Percentiles rank a stretch among this genome's conserved stretches.
Conservation (phyloP, 2,888 invertebrate species). For the Lasioglossum vierecki region DNA sequence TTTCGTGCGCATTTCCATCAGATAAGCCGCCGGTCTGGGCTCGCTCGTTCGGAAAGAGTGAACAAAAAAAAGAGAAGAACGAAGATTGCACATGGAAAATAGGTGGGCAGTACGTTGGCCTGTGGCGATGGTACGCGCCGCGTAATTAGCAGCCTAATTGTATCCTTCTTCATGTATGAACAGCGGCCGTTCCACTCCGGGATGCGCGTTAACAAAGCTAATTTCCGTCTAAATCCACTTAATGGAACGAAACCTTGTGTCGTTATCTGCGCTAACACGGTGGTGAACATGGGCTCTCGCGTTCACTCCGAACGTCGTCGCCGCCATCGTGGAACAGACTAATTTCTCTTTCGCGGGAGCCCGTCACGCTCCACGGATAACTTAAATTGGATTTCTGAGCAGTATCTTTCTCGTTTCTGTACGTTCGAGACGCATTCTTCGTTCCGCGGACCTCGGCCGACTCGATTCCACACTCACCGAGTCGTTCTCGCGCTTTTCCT, state of each 20-base stretch:
- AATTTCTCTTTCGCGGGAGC: conserved; percentile 49
- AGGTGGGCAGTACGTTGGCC: conserved; percentile 53
- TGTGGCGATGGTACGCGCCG: conserved; percentile 30
- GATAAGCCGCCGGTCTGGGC: background rate
- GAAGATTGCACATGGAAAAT: conserved; percentile 39
- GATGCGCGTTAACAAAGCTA: conserved; percentile 65
- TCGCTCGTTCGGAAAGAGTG: conserved; percentile 37
- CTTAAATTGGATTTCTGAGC: conserved; percentile 34
- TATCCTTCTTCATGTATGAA: conserved; percentile 63
- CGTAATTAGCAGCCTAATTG: conserved; percentile 67
- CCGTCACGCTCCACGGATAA: conserved; percentile 30
- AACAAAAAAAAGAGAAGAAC: conserved; percentile 3
- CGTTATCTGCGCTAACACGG: conserved; percentile 52
- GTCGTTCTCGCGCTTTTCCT: background rate
- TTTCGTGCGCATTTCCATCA: conserved; percentile 23
- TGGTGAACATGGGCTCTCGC: conserved; percentile 42
- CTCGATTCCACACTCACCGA: background rate
- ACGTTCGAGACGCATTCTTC: background rate
- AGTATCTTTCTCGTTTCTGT: conserved; percentile 24
- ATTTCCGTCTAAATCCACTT: conserved; percentile 64
- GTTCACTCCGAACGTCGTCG: conserved; percentile 41
- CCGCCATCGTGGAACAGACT: conserved; percentile 23
- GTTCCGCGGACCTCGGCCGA: background rate
- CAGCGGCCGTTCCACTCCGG: conserved; percentile 61
- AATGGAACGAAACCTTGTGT: conserved; percentile 58